Base-by-base conservation (phyloP, 2,888 invertebrate genomes). In the Mongoloraphidia duomilia region DNA sequence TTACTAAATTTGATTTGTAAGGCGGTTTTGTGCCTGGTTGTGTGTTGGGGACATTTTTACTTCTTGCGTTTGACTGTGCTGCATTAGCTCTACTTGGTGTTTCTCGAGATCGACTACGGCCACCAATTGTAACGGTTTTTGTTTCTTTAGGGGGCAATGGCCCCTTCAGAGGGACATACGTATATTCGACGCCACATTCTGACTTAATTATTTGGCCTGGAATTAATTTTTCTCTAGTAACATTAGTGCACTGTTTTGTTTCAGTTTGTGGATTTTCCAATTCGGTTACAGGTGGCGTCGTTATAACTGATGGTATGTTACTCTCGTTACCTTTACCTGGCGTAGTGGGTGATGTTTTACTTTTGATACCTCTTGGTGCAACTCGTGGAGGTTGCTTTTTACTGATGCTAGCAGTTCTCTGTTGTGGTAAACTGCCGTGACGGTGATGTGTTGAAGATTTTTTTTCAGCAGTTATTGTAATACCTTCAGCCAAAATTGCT, bases 401-500 rank as follows among this genome's bases (percentile, higher is more conserved):
- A 14, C 17, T 12, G 17, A n/a, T 17, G 17, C 12, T 11, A 42
- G 17, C 33, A 33, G 14, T 26, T 26, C n/a, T 12, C 4, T 42
- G 17, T n/a, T 34, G 33, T 17, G 34, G 26, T 42, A 42, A 41
- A 12, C 26, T 26, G 6, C 5, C 26, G 3, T 26, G 26, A 26
- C 26, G 26, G 6, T 26, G 26, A 26, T 26, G 26, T 6, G 26
- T 26, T 26, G 26, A 26, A 6, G 26, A 26, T 26, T 26, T 26
- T 26, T 26, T 26, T 26, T 26, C 26, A 26, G 26, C 26, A 26
- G 26, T 26, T 34, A 76, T 68, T 45, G 71, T 68, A 47, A 79
- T 75, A 47, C 77, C 77, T 59, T 80, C 80, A 2, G 79, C 79
- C 41, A 81, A 67, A 44, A 79, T 71, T 8, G 73, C 80, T 58